Base-by-base conservation (phyloP, 2,113 vertebrate species). In the Eptatretus burgeri region DNA sequence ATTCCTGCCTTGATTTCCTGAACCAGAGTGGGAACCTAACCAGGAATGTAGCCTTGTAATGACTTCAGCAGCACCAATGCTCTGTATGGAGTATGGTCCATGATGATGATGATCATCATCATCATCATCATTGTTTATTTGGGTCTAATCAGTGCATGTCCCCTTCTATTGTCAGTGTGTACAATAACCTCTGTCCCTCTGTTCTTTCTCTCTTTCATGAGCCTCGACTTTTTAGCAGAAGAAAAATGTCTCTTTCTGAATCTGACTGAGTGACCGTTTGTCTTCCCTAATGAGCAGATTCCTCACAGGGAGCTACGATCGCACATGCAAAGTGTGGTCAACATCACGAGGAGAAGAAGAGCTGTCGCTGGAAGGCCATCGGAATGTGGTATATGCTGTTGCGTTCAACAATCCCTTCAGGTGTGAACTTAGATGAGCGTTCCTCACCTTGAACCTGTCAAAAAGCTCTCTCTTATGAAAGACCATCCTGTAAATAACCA, bases 371-470 rank as follows among this genome's bases (percentile, higher is more conserved):
- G 76, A 83, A 64, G 87, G 84, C 14, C 91, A 95, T 67, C 71
- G 71, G 69, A 95, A 94, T 0, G 88, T 95, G 67, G 88, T 96
- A 9, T 95, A 84, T 52, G 80, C 86, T 62, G 74, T 96, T 53
- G 77, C 86, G 9, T 96, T 96, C 76, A 96, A 96, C 77, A 93
- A 93, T 63, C 88, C 88, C 10, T 96, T 85, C 1, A 87, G 91
- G 88, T 94, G 69, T 73, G 49, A 41, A 10, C 2, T 10, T 19
- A 3, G n/a, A 60, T 19, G 10, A 16, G 19, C 56, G 9, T 12
- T 17, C 9, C 56, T 60, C 56, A n/a, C 12, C 9, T 60, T 20
- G 20, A 17, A 60, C n/a, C 56, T 60, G 56, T 60, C 2, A 1
- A n/a, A 60, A n/a, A 60, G 56, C 56, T 60, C 53, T 56, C 53